Conservation (phyloP, 2,797 vertebrate genomes). For the Emys orbicularis region DNA sequence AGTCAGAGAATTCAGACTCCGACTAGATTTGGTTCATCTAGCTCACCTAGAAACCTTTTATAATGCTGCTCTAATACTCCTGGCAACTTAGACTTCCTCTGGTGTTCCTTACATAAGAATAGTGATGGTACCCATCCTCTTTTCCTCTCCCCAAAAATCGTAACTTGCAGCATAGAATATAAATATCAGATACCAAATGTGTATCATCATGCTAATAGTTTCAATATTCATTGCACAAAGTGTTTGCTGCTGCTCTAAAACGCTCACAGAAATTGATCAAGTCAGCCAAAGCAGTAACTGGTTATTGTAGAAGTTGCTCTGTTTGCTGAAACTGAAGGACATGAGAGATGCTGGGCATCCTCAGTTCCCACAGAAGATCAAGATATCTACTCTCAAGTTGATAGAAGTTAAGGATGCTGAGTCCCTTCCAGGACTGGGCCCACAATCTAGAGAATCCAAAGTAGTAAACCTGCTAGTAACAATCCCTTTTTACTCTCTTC, state of each 20-base stretch:
- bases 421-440: not conserved
- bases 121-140: not conserved
- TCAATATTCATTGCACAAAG: not conserved
- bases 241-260: not conserved
- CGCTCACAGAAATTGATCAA: not conserved
- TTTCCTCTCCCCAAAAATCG: not conserved
- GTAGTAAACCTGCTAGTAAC: not conserved
- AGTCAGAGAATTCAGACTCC: not conserved
- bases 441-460: not conserved
- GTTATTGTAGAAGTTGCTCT: not conserved
- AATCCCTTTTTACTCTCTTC: not conserved
- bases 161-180: not conserved
- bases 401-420: not conserved
- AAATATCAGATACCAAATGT: not conserved
- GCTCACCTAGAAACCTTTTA: not conserved
- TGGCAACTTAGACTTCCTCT: not conserved
- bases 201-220: not conserved
- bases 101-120: not conserved
- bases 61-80: not conserved
- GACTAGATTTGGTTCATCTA: not conserved
- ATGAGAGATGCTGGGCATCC: not conserved
- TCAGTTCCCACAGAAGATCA: not conserved
- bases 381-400: not conserved
- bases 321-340: not conserved
- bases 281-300: fast-evolving